Percentiles rank a stretch among this genome's conserved stretches.
Conservation (phyloP, 2,113 vertebrate species). For the Syrmaticus mikado region DNA sequence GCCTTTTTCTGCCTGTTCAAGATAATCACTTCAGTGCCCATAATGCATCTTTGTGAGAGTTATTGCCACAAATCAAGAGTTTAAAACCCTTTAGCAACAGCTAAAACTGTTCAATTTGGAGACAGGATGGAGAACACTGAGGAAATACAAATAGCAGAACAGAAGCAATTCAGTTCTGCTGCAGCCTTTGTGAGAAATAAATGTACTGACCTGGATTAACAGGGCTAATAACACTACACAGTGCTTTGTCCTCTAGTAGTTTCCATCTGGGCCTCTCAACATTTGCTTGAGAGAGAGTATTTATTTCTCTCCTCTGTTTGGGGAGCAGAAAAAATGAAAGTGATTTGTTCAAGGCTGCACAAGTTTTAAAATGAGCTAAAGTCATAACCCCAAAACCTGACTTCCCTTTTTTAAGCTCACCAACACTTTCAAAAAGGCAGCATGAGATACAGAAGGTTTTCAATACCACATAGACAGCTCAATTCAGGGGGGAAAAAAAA, state of each 20-base stretch:
- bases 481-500: neutral
- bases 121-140: neutral
- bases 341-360: neutral
- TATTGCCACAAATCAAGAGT: conserved; percentile 40
- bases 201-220: conserved; percentile 18
- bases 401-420: neutral
- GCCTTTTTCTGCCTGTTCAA: neutral
- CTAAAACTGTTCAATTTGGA: conserved; percentile 17
- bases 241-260: neutral
- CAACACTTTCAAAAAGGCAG: neutral
- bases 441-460: neutral
- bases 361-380: neutral
- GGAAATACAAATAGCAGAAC: conserved; percentile 24
- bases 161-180: conserved; percentile 7
- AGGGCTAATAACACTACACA: conserved; percentile 8
- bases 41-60: conserved; percentile 33
- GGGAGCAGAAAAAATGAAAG: conserved; percentile 7
- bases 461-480: neutral
- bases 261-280: neutral
- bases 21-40: neutral
- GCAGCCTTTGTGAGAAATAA: conserved; percentile 27
- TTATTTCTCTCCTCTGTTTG: neutral
- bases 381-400: neutral
- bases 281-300: neutral
- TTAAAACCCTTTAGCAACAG: conserved; percentile 33